phyloP scores from a whole-genome alignment of 2,113 vertebrate species.

The Condylura cristata region DNA sequence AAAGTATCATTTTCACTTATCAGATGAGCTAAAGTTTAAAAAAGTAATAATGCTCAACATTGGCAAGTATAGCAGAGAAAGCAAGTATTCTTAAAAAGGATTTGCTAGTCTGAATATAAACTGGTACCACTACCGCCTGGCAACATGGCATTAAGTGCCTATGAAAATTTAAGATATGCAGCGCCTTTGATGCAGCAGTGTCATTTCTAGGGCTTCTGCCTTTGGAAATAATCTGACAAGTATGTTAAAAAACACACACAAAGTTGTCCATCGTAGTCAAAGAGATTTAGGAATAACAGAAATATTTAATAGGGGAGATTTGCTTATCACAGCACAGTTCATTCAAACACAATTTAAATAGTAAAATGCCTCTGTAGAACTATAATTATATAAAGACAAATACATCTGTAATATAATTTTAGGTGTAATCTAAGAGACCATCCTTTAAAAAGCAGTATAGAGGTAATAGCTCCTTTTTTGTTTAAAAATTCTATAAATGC shows the following conservation, averaged over 20 bases:
- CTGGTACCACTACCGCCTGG: not conserved
- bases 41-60: not conserved
- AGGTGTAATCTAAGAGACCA: not conserved
- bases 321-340: not conserved
- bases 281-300: not conserved
- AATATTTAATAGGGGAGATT: not conserved
- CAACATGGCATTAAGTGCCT: not conserved
- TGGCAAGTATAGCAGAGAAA: not conserved
- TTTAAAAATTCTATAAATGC: not conserved
- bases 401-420: not conserved
- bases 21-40: constrained; percentile 11
- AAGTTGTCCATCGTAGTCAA: not conserved
- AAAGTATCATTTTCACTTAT: not conserved
- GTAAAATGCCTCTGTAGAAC: not conserved
- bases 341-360: not conserved
- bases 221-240: constrained; percentile 26
- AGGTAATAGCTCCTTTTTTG: not conserved
- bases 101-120: not conserved
- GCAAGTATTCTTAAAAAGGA: not conserved
- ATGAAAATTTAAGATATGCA: not conserved
- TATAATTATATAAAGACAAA: not conserved
- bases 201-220: not conserved
- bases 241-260: not conserved
- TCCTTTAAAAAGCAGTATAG: not conserved
- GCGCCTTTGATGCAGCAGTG: not conserved